Base-by-base conservation (phyloP, 1,140 invertebrate genomes). In the Magallana ariakensis region DNA sequence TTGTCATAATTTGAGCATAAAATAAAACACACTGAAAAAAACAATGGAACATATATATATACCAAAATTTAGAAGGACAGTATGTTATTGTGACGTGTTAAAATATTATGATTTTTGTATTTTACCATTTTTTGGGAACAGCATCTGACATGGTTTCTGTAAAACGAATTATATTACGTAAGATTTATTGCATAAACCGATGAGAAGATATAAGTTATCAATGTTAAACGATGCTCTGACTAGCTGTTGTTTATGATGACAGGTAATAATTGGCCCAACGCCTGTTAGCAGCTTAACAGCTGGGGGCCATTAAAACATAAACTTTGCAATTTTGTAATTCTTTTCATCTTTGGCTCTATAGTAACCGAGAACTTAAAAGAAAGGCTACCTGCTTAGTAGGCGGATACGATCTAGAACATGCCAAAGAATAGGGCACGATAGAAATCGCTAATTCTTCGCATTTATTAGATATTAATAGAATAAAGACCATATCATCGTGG, bases 171-270 rank as follows among this genome's bases (percentile, higher is more conserved):
- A 33, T 33, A 33, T 33, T 46, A 46, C 33, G 33, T 46, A 46
- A 46, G 33, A 46, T 3, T 46, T 46, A 70, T 19, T 9, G 19
- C 22, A 75, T 26, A 33, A 75, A 70, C 7, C 19, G 6, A 26
- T 11, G 33, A 26, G 22, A 26, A 75, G 22, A 75, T 26, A 26
- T 9, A 70, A 26, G 66, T 70, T 70, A 70, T 70, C 22, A 70
- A 26, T 26, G 13, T 26, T 75, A 19, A 26, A 8, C 8, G 22
- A 7, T 26, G 66, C 9, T 75, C 10, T 75, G 66, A 75, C 66
- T 19, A 75, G 66, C 66, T 10, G 66, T 75, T 75, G 13, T 75
- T 75, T 75, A 75, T 75, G 66, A 75, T 75, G 66, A 75, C 66
- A 75, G 66, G 22, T 26, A 26, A 75, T 26, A 26, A 75, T 26